Conservation (phyloP, 1,140 invertebrate genomes). For the Drosophila parvula region DNA sequence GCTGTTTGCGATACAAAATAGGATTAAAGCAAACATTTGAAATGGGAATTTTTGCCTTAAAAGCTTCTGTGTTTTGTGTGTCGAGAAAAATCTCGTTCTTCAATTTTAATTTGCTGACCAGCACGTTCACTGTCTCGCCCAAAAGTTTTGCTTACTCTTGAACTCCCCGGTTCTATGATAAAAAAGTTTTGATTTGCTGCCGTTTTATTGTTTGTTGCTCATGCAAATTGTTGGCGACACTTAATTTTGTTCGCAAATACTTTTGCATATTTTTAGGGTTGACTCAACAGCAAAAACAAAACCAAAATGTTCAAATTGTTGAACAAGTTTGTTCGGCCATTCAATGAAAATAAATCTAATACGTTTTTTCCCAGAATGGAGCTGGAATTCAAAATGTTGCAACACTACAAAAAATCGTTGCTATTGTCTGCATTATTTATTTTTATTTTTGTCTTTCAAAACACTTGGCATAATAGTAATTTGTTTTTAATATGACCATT, state of each 20-base stretch:
- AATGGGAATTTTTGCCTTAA: background rate
- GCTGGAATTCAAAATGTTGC: background rate
- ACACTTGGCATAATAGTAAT: background rate
- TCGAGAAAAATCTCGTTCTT: slow-evolving; percentile 2
- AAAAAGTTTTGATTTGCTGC: slow-evolving; percentile 46
- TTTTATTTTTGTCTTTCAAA: background rate
- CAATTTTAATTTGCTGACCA: slow-evolving; percentile 19
- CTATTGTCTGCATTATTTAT: no score
- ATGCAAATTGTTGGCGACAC: slow-evolving; percentile 72
- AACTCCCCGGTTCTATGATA: slow-evolving; percentile 21
- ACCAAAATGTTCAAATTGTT: slow-evolving; percentile 43
- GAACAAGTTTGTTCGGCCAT: slow-evolving; percentile 35
- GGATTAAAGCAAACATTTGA: background rate
- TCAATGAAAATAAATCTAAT: slow-evolving; percentile 26
- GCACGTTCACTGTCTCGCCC: slow-evolving; percentile 8
- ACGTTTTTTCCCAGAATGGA: background rate
- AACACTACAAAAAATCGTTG: background rate
- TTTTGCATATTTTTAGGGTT: slow-evolving; percentile 70
- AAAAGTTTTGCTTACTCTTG: slow-evolving; percentile 33
- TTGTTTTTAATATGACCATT: no score
- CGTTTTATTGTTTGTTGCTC: slow-evolving; percentile 42
- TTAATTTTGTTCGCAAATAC: slow-evolving; percentile 76
- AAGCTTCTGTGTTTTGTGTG: background rate
- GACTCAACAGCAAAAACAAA: slow-evolving; percentile 39
- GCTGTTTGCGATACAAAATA: background rate